Evolutionary conservation across 1,140 invertebrate species (phyloP).

Genomic region (Macrosteles quadrilineatus): DNA sequence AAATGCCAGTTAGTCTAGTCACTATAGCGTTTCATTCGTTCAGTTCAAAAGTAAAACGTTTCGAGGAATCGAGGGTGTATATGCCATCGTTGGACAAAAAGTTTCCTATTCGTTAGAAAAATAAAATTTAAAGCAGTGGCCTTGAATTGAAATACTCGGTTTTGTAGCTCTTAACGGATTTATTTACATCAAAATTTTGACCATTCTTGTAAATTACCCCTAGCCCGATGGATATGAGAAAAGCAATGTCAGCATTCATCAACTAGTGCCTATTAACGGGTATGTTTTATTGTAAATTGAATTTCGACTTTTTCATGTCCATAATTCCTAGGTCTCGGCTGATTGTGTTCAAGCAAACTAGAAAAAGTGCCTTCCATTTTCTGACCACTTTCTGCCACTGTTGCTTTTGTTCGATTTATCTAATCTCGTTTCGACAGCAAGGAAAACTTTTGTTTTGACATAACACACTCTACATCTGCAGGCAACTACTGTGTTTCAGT

Average conservation of each 20-base stretch:
- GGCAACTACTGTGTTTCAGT: constrained; percentile 21
- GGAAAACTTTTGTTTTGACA: constrained; percentile 34
- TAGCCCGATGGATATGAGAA: constrained; percentile 2
- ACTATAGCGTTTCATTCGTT: constrained; percentile 7
- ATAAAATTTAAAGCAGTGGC: constrained; percentile 20
- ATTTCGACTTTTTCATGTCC: constrained; percentile 25
- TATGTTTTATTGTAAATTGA: constrained; percentile 31
- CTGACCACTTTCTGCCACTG: constrained; percentile 38
- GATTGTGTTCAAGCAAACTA: constrained; percentile 36
- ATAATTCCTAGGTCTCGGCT: constrained; percentile 26
- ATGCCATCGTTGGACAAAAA: constrained; percentile 19
- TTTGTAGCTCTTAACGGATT: neutral
- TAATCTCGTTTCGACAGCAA: constrained; percentile 17
- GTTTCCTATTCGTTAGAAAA: constrained; percentile 22
- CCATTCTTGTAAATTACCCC: constrained; percentile 27
- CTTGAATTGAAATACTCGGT: constrained; percentile 21
- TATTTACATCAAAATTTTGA: constrained; percentile 29
- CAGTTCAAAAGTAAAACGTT: neutral
- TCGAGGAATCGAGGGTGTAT: neutral
- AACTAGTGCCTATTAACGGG: constrained; percentile 26
- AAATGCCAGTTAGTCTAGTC: constrained; percentile 30
- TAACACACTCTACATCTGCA: constrained; percentile 25
- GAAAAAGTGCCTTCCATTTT: constrained; percentile 42
- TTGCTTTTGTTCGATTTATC: constrained; percentile 15
- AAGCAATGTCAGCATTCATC: constrained; percentile 30